Evolutionary conservation across 2,113 vertebrate genomes (phyloP).

Genomic region (Cygnus atratus): DNA sequence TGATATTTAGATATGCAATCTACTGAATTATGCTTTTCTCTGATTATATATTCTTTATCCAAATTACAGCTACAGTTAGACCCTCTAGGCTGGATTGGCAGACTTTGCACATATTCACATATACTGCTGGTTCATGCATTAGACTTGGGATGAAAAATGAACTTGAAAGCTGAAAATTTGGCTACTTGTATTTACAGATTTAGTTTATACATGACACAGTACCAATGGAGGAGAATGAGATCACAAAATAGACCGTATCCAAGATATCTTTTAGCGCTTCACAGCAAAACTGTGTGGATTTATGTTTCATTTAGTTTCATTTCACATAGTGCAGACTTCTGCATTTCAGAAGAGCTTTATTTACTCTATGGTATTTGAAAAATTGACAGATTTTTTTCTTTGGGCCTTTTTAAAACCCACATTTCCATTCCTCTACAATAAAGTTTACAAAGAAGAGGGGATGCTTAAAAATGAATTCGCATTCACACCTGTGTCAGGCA

Average conservation of each 20-base stretch:
- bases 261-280: not conserved
- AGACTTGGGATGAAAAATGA: not conserved
- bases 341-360: not conserved
- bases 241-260: not conserved
- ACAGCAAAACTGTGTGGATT: not conserved
- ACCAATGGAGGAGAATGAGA: not conserved
- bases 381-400: not conserved
- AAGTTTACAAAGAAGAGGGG: not conserved
- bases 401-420: not conserved
- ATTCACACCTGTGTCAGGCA: not conserved
- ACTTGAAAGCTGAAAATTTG: not conserved
- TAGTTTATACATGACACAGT: not conserved
- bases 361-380: not conserved
- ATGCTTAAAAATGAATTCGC: not conserved
- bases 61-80: constrained; percentile 4
- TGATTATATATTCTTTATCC: constrained; percentile 5
- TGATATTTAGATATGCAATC: not conserved
- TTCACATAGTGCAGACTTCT: not conserved
- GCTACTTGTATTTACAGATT: not conserved
- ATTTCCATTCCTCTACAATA: not conserved
- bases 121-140: not conserved
- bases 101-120: not conserved
- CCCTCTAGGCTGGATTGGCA: not conserved
- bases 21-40: not conserved
- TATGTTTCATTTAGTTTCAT: not conserved